These are phyloP conservation scores for Drosophila nr. perissopoda DNA, from an alignment of 2,888 invertebrate genomes.

Conservation along the genomic window DNA sequence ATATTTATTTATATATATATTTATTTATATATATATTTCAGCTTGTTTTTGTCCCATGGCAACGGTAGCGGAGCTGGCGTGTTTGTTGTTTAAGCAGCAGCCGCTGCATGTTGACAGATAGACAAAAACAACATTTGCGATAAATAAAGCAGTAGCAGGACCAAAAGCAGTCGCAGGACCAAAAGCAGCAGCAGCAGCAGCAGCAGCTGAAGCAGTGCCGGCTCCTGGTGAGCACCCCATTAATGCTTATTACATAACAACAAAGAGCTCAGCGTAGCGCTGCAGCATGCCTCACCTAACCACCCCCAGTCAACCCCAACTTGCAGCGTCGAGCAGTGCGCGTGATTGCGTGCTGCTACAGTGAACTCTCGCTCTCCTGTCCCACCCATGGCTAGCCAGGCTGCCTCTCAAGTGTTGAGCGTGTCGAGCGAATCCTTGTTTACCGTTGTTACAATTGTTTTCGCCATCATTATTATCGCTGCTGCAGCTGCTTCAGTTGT, in stretches of 20 bases:
- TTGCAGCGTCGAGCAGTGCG: conserved; percentile 50
- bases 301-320: neutral
- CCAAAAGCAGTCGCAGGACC: conserved; percentile 32
- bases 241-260: conserved; percentile 78
- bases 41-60: conserved; percentile 35
- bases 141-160: conserved; percentile 62
- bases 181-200: conserved; percentile 20
- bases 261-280: conserved; percentile 43
- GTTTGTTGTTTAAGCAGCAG: conserved; percentile 60
- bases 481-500: conserved; percentile 10
- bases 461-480: conserved; percentile 77
- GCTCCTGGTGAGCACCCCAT: conserved; percentile 67
- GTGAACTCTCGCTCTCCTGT: conserved; percentile 28
- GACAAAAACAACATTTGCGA: conserved; percentile 76
- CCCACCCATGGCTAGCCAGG: conserved; percentile 14
- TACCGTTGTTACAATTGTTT: conserved; percentile 80
- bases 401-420: conserved; percentile 67
- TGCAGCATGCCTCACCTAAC: conserved; percentile 12
- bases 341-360: conserved; percentile 73
- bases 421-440: conserved; percentile 80
- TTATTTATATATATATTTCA: too few species aligned
- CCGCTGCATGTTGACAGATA: conserved; percentile 78
- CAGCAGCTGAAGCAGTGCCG: conserved; percentile 6
- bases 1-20: neutral
- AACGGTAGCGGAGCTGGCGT: conserved; percentile 30